These are phyloP conservation scores for Hypotaenidia philippensis DNA, from an alignment of 2,797 vertebrate genomes.

Conservation along the genomic window DNA sequence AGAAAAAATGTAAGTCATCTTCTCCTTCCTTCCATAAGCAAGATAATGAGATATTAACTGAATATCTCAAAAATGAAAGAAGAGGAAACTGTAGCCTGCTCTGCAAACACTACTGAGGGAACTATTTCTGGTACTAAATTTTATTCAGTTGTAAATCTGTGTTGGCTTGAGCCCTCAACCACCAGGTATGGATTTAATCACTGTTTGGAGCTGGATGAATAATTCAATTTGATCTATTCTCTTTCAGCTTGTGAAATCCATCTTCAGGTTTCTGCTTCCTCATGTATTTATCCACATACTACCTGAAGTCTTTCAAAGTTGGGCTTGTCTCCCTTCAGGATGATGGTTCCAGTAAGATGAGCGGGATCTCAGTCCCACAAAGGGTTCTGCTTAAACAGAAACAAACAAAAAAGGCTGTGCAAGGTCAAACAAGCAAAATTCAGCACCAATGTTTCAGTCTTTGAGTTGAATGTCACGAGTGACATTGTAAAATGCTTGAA, in stretches of 20 bases:
- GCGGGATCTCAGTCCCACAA: neutral
- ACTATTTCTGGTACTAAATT: constrained; percentile 49
- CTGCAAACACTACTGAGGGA: constrained; percentile 3
- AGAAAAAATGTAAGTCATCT: neutral
- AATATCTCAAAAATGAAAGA: constrained; percentile 13
- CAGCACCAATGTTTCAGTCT: neutral
- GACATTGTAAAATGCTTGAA: neutral
- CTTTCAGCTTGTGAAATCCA: constrained; percentile 34
- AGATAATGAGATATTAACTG: constrained; percentile 1
- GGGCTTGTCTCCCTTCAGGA: neutral
- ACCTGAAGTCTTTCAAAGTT: constrained; percentile 18
- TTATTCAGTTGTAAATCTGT: constrained; percentile 48
- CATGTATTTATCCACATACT: constrained; percentile 6
- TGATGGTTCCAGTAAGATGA: neutral
- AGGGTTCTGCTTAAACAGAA: neutral
- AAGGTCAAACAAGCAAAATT: neutral
- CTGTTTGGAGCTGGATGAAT: constrained; percentile 51
- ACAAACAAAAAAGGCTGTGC: neutral
- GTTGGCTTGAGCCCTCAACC: constrained; percentile 39
- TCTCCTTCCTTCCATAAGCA: neutral
- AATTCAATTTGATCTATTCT: constrained; percentile 59
- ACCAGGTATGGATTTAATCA: constrained; percentile 58
- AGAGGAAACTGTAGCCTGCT: neutral
- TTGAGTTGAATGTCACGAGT: neutral
- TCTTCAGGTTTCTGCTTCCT: constrained; percentile 43